phyloP scores from a whole-genome alignment of 2,113 vertebrate species.

The Cairina moschata region DNA sequence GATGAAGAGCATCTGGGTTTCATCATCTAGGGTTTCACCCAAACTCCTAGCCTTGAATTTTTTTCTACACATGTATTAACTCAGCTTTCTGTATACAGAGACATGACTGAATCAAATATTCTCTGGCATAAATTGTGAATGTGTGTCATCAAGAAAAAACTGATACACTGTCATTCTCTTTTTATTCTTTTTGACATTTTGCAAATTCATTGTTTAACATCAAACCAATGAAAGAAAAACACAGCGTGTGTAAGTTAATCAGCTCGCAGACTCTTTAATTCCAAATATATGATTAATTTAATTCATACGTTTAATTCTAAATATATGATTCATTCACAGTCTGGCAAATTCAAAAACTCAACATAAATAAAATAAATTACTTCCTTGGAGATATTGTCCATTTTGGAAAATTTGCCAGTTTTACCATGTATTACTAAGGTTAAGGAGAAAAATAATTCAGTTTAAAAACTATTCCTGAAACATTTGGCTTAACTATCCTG shows the following conservation, averaged over 20 bases:
- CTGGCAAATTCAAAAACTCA: neutral
- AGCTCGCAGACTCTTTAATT: neutral
- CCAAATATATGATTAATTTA: neutral
- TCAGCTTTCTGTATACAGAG: neutral
- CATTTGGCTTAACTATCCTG: neutral
- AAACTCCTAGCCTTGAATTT: neutral
- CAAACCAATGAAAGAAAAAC: neutral
- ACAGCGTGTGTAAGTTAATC: neutral
- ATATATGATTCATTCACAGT: neutral
- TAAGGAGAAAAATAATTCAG: neutral
- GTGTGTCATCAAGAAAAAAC: neutral
- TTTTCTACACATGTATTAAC: neutral
- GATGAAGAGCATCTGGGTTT: neutral
- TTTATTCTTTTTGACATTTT: neutral
- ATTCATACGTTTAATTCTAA: neutral
- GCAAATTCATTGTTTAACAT: neutral
- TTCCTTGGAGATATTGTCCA: neutral
- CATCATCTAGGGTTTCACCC: neutral
- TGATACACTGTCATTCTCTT: neutral
- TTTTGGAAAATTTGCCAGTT: neutral
- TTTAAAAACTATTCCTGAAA: neutral
- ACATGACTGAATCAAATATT: neutral
- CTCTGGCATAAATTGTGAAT: neutral
- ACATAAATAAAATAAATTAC: neutral
- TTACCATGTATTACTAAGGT: neutral